Percentiles rank a stretch among this genome's conserved stretches.
Conservation (phyloP, 1,140 invertebrate genomes). For the Bombus turneri region DNA sequence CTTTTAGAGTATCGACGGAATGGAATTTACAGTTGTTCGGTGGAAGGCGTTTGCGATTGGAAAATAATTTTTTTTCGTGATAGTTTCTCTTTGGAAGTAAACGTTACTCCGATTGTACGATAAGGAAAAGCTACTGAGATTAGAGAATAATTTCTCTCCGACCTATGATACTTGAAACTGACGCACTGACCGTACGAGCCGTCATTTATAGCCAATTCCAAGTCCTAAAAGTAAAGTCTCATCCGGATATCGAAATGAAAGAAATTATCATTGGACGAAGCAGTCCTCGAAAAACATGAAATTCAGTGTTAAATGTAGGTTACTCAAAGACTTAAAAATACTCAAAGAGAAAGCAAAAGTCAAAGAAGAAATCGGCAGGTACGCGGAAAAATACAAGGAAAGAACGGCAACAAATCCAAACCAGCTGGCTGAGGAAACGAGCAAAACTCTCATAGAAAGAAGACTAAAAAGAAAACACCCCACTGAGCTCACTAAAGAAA, state of each 20-base stretch:
- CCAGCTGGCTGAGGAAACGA: no score
- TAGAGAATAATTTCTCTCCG: neutral
- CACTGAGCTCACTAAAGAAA: no score
- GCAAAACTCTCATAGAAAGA: no score
- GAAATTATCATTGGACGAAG: neutral
- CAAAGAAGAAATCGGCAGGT: no score
- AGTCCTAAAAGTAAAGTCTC: neutral
- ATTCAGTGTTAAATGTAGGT: neutral
- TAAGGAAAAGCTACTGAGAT: neutral
- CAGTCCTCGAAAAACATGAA: neutral
- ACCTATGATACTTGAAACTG: no score
- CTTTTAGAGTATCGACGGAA: neutral
- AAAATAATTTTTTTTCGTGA: neutral
- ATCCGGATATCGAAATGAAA: neutral
- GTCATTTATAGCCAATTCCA: neutral
- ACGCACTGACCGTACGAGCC: no score
- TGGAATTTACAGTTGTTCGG: slow-evolving; percentile 5
- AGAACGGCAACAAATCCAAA: no score
- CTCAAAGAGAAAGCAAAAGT: no score
- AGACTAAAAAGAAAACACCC: no score
- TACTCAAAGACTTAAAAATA: no score
- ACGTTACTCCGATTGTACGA: neutral
- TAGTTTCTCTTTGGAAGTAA: neutral
- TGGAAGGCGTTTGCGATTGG: neutral
- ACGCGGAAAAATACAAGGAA: no score